Percentiles rank a stretch among this genome's conserved stretches.
These are phyloP conservation scores for Drosophila diplacantha DNA, from an alignment of 2,888 invertebrate species.

Conservation along the genomic window DNA sequence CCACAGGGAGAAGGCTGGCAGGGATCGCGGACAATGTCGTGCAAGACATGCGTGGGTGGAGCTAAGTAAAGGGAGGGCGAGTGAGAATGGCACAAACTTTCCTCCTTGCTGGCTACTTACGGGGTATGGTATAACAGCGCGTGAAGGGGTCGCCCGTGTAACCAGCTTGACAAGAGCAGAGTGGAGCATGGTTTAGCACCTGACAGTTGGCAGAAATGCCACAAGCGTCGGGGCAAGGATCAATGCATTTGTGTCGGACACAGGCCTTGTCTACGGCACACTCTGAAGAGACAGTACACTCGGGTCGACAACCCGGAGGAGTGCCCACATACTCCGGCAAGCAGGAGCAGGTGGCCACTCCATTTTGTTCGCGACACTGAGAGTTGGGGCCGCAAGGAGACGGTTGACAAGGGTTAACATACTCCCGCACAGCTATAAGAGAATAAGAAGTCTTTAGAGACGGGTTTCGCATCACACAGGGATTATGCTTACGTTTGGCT, in stretches of 20 bases:
- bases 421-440: slow-evolving; percentile 57
- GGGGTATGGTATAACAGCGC: slow-evolving; percentile 78
- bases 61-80: slow-evolving; percentile 52
- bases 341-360: slow-evolving; percentile 84
- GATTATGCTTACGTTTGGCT: slow-evolving; percentile 78
- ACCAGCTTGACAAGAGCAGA: slow-evolving; percentile 83
- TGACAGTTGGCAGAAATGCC: slow-evolving; percentile 83
- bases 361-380: slow-evolving; percentile 84
- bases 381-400: slow-evolving; percentile 89
- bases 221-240: slow-evolving; percentile 85
- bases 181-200: slow-evolving; percentile 84
- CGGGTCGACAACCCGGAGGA: slow-evolving; percentile 86
- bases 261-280: slow-evolving; percentile 83
- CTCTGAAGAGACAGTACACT: slow-evolving; percentile 83
- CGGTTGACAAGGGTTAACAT: slow-evolving; percentile 78
- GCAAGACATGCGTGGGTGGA: slow-evolving; percentile 57
- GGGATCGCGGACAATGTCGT: slow-evolving; percentile 78
- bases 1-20: slow-evolving; percentile 84
- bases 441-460: neutral
- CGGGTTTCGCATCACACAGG: no score
- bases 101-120: slow-evolving; percentile 60
- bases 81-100: slow-evolving; percentile 43
- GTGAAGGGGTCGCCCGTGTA: slow-evolving; percentile 86
- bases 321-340: slow-evolving; percentile 83
- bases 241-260: slow-evolving; percentile 83